Conservation (phyloP, 1,140 invertebrate genomes). For the Rhopalosiphum maidis region DNA sequence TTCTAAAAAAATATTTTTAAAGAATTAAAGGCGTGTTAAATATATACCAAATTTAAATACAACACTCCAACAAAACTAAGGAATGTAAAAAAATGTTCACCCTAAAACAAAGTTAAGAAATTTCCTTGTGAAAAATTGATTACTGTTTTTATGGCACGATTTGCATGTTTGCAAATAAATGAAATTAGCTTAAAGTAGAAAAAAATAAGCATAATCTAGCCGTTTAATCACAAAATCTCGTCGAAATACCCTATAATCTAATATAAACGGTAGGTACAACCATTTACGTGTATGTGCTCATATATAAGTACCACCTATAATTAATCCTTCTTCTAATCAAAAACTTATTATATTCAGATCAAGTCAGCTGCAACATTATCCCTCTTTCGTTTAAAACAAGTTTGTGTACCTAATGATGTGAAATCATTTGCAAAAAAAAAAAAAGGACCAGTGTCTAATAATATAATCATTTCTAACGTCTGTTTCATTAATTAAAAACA, state of each 20-base stretch:
- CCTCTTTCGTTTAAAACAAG: not conserved
- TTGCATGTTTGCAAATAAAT: not conserved
- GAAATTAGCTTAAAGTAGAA: not conserved
- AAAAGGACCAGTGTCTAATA: not conserved
- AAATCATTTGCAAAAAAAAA: not conserved
- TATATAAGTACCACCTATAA: not conserved
- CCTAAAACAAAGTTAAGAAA: no score
- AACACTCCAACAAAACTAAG: not conserved
- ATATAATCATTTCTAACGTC: not conserved
- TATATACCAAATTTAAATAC: not conserved
- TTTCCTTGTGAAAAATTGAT: no score
- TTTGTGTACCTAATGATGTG: not conserved
- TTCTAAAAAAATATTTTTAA: not conserved
- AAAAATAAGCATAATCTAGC: not conserved
- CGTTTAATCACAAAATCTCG: not conserved
- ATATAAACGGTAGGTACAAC: not conserved
- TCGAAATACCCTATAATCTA: not conserved
- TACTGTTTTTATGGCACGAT: not conserved
- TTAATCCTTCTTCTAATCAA: not conserved
- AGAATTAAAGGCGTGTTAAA: not conserved
- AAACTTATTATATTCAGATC: constrained; percentile 16
- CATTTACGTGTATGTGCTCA: not conserved
- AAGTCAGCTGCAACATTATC: not conserved
- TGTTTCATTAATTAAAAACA: constrained; percentile 1
- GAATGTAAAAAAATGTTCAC: not conserved